phyloP scores from a whole-genome alignment of 2,113 vertebrate species.

The Myanophis thanlyinensis region DNA sequence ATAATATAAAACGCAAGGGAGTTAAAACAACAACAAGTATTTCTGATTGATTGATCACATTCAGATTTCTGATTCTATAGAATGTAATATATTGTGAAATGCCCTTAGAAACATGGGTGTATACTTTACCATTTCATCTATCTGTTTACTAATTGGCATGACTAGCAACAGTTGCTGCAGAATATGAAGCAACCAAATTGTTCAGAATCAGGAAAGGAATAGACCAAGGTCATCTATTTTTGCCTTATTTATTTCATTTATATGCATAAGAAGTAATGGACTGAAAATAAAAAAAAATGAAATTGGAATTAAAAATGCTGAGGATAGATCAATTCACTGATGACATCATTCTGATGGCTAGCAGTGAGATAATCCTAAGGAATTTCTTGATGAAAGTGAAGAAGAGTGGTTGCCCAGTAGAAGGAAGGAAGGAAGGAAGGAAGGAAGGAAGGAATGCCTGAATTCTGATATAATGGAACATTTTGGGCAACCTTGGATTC shows the following conservation, averaged over 20 bases:
- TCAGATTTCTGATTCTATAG: neutral
- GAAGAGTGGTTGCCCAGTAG: neutral
- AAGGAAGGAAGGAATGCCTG: neutral
- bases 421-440: neutral
- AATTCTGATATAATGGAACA: neutral
- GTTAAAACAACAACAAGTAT: neutral
- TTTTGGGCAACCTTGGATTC: neutral
- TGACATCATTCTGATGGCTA: neutral
- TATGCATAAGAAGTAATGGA: neutral
- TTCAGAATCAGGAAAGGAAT: neutral
- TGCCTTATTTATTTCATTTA: neutral
- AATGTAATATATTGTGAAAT: neutral
- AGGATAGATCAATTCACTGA: neutral
- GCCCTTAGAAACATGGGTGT: neutral
- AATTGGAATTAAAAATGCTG: neutral
- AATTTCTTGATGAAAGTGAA: neutral
- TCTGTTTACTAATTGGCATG: neutral
- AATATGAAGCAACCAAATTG: neutral
- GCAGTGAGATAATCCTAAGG: neutral
- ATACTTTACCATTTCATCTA: neutral
- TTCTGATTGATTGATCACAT: neutral
- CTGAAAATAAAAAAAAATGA: neutral
- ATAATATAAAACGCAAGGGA: neutral
- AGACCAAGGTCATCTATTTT: neutral
- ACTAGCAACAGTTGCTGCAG: neutral